Evolutionary conservation across 2,113 vertebrate species (phyloP), one percentile per base, ranked within the genome.

Genomic region (Stercorarius parasiticus): DNA sequence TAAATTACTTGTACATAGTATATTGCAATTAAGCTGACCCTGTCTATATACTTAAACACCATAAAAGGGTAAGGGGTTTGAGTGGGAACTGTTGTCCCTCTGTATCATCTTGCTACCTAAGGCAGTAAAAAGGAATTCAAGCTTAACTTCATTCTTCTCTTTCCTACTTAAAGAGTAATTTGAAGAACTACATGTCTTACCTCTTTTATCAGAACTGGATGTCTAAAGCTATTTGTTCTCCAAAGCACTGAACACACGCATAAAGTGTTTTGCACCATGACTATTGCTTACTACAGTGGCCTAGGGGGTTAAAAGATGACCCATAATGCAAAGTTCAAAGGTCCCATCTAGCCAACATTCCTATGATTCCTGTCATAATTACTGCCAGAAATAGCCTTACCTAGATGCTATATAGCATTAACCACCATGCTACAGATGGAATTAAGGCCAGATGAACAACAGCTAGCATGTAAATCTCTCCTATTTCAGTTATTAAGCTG

Each of bases 361-460:
- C 65, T 82, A 23, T 32, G 13, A 94, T 93, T 94, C 92, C 20
- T 84, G 26, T 16, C 10, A 38, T 86, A 95, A 97, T 91, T 95
- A 23, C 20, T 96, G 49, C 76, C 95, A 96, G 93, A 95, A 62
- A 66, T 15, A 62, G 17, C 50, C 40, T 86, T 94, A 74, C 38
- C 21, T 78, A 58, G 30, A 70, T 74, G 43, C 2, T 45, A 29
- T 16, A n/a, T 27, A 53, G 12, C 22, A 71, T 78, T 91, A 83
- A 36, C 11, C 45, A 95, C 29, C 10, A 66, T 29, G 5, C 27
- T 58, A 26, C 5, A 30, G 36, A 74, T 55, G 7, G 36, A 94
- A 90, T 88, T 85, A 85, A 76, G 66, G 20, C 38, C 78, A 85
- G 70, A 87, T 90, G 92, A 93, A 38, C 6, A 26, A 17, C 5